These are phyloP conservation scores for Synaphobranchus kaupii DNA, from an alignment of 2,797 vertebrate genomes.

Conservation along the genomic window DNA sequence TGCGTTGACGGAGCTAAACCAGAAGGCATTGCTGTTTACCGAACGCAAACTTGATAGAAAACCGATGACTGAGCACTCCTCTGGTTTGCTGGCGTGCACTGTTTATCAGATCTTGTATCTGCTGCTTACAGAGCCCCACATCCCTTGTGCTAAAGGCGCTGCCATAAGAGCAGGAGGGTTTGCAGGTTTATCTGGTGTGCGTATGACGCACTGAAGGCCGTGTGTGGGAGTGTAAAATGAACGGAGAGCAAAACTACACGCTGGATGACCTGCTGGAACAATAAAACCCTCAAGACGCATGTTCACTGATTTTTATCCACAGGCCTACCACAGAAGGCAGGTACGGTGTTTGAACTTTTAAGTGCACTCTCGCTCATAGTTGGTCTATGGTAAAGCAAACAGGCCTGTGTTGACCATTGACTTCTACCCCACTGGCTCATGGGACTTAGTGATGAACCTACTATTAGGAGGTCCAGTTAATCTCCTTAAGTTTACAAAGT, in stretches of 20 bases:
- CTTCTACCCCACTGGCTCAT: background rate
- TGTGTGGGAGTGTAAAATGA: background rate
- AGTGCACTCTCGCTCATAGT: background rate
- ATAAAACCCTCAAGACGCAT: background rate
- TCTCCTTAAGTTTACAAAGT: background rate
- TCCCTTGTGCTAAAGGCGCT: background rate
- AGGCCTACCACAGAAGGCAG: background rate
- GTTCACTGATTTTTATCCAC: background rate
- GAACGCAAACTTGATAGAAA: background rate
- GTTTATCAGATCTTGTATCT: background rate
- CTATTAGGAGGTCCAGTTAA: background rate
- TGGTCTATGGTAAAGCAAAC: background rate
- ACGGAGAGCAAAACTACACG: background rate
- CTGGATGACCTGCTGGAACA: background rate
- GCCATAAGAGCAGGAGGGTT: background rate
- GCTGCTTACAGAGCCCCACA: background rate
- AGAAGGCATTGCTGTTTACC: background rate
- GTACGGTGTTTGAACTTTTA: background rate
- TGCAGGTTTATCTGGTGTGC: background rate
- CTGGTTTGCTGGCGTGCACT: background rate
- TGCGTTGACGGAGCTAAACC: background rate
- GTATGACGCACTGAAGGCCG: background rate
- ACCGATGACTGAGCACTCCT: background rate
- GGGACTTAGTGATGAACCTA: background rate
- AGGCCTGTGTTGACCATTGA: background rate